Conservation (phyloP, 2,113 vertebrate genomes). For the Cyanocitta stelleri region DNA sequence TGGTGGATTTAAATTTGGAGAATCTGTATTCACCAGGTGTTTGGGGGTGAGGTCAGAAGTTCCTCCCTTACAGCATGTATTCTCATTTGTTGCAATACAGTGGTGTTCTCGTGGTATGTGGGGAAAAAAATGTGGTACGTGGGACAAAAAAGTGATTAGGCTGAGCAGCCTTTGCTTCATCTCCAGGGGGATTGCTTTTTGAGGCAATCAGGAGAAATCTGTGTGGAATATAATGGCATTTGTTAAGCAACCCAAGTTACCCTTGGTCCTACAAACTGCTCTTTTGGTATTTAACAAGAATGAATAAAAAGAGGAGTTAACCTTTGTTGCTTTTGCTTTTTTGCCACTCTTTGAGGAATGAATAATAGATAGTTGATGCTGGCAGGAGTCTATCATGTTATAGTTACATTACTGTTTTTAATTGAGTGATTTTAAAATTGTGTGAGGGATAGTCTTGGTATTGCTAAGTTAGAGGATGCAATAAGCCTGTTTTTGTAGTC, state of each 20-base stretch:
- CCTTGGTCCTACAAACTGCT: constrained; percentile 13
- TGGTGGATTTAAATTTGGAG: neutral
- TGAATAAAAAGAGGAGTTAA: neutral
- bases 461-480: neutral
- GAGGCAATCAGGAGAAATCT: constrained; percentile 6
- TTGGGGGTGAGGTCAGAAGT: neutral
- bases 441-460: neutral
- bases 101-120: neutral
- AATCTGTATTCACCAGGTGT: neutral
- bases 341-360: neutral
- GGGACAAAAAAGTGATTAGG: neutral
- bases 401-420: neutral
- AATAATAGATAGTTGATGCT: neutral
- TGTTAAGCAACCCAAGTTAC: constrained; percentile 39
- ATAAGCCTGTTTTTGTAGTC: neutral
- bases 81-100: neutral
- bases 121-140: neutral
- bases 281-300: neutral
- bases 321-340: neutral
- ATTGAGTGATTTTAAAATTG: neutral
- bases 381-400: neutral
- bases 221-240: neutral
- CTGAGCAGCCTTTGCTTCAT: neutral
- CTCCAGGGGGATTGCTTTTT: constrained; percentile 5
- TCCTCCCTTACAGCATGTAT: rapidly evolving